phyloP scores from a whole-genome alignment of 2,888 invertebrate genomes.

The Oasisia sp. region DNA sequence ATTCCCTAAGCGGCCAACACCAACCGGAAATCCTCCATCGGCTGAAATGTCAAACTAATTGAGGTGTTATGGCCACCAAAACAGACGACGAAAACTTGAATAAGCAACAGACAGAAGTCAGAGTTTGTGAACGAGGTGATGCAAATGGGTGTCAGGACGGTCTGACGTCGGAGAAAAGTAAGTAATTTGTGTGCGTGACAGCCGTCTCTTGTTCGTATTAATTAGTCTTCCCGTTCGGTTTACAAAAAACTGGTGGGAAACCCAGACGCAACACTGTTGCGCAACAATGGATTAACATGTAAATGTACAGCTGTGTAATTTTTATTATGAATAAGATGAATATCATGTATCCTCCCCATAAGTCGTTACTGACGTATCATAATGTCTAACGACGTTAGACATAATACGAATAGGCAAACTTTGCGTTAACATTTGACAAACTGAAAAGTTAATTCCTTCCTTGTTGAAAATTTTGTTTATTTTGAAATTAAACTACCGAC shows the following conservation, averaged over 20 bases:
- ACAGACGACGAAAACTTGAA: not conserved
- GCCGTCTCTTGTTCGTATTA: not conserved
- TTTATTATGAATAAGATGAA: not conserved
- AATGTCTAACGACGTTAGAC: too few relatives aligned
- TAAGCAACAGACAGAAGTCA: not conserved
- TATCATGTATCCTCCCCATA: not conserved
- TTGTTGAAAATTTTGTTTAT: too few relatives aligned
- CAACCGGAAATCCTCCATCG: slow-evolving; percentile 6
- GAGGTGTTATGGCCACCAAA: slow-evolving; percentile 7
- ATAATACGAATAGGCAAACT: too few relatives aligned
- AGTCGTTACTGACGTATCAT: not conserved
- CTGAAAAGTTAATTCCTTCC: too few relatives aligned
- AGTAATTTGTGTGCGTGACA: not conserved
- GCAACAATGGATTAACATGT: not conserved
- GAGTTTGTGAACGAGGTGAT: not conserved
- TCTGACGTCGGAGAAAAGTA: not conserved
- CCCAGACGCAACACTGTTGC: not conserved
- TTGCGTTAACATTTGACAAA: too few relatives aligned
- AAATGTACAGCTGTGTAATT: not conserved
- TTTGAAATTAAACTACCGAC: too few relatives aligned
- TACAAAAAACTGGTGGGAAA: not conserved
- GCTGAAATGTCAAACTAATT: not conserved
- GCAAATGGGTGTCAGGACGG: not conserved
- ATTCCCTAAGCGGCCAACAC: not conserved
- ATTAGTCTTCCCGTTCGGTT: not conserved